phyloP scores from a whole-genome alignment of 1,140 invertebrate genomes.

The Odontomachus brunneus region DNA sequence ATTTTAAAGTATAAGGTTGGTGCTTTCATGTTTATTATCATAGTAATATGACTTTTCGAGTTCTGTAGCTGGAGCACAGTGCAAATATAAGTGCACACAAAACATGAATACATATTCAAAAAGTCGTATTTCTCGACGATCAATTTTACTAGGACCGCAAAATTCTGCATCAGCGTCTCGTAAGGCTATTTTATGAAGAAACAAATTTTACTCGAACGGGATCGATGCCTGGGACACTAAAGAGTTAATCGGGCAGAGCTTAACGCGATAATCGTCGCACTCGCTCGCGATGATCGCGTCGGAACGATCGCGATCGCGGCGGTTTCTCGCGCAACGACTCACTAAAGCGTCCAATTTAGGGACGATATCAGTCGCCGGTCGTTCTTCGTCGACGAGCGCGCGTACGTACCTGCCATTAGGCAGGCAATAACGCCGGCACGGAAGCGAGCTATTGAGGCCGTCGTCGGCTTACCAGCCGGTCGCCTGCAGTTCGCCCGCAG shows the following conservation, averaged over 20 bases:
- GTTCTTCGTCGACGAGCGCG: conserved; percentile 27
- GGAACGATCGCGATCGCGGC: neutral
- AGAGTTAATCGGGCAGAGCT: neutral
- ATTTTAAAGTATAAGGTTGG: too few species aligned
- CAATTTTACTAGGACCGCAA: too few species aligned
- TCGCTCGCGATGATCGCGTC: neutral
- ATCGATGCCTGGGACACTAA: too few species aligned
- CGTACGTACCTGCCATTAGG: conserved; percentile 68
- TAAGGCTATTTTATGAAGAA: too few species aligned
- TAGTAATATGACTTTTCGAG: too few species aligned
- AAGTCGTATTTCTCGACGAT: too few species aligned
- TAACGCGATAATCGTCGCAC: neutral
- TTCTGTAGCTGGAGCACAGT: too few species aligned
- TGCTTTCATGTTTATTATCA: too few species aligned
- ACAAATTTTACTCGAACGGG: too few species aligned
- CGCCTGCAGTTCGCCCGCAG: conserved; percentile 68
- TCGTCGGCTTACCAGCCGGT: conserved; percentile 70
- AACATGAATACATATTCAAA: too few species aligned
- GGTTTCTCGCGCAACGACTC: neutral
- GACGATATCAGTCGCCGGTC: conserved; percentile 26
- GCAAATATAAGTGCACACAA: too few species aligned
- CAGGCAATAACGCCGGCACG: conserved; percentile 70
- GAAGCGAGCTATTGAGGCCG: conserved; percentile 76
- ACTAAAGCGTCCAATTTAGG: conserved; percentile 32
- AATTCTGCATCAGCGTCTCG: too few species aligned